Evolutionary conservation across 2,888 invertebrate genomes (phyloP), one percentile per base, ranked within the genome.

Genomic region (Julus scanicus): DNA sequence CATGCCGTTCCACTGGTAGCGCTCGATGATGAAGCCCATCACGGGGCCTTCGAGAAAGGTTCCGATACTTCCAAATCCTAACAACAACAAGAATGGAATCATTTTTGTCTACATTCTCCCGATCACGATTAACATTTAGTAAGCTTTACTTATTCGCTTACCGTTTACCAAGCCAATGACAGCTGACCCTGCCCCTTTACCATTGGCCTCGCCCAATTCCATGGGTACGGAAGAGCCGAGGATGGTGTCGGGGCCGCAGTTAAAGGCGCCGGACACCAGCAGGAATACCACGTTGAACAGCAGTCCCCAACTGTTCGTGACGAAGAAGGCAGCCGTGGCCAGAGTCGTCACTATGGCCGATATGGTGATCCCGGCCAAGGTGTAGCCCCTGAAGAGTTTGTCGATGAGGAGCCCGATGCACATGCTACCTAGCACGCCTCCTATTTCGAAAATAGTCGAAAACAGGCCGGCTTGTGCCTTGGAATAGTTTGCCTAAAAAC

Each of bases 131-230:
- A 80, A 1, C 37, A 15, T 80, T 1, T 80, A 29, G 2, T 17
- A 80, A 17, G 80, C 37, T 11, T 8, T 80, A 15, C 80, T 49
- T 49, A 49, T 49, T 20, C 39, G 17, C 90, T 88, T 89, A 90
- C 93, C 93, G 91, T 93, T 93, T 13, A 93, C 92, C 9, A 93
- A 90, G 17, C 92, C 93, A n/a, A 92, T 92, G 29, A 93, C 92
- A 8, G 93, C 93, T 83, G 92, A 92, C 11, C 92, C 92, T 86
- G 92, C 91, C 90, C 92, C 91, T 89, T 91, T 91, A 37, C 93
- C 92, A 89, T 92, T 92, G 80, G 91, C 91, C 90, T 93, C 92
- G n/a, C 93, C 93, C 29, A 93, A 90, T 89, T 92, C 92, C 89
- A 92, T 92, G n/a, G 93, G 92, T 5, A 93, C 91, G 17, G 93